phyloP scores from a whole-genome alignment of 2,888 invertebrate species.

The Caenorhabditis sp. region DNA sequence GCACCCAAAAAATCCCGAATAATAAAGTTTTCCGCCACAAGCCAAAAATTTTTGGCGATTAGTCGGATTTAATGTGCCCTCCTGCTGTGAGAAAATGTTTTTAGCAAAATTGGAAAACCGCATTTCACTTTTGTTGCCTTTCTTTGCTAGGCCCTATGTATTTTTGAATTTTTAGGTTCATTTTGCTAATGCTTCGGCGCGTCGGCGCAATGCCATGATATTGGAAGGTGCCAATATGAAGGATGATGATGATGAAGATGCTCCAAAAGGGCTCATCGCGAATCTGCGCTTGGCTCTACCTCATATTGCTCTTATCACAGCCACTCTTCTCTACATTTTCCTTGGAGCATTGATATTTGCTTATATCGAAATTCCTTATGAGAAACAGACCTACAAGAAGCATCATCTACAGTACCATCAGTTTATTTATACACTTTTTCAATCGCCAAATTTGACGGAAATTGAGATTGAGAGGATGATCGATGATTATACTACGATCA shows the following conservation, averaged over 20 bases:
- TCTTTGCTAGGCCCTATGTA: conserved; percentile 2
- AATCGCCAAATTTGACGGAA: conserved; percentile 14
- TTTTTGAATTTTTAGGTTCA: conserved; percentile 28
- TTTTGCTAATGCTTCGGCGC: conserved; percentile 29
- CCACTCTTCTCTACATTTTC: conserved; percentile 59
- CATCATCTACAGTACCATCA: conserved; percentile 26
- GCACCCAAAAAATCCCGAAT: too few relatives aligned
- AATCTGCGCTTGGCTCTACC: conserved; percentile 59
- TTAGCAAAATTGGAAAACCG: conserved; percentile 1
- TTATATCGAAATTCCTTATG: conserved; percentile 54
- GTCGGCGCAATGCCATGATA: conserved; percentile 44
- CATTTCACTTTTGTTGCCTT: neutral
- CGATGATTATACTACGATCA: conserved; percentile 59
- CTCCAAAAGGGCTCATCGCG: conserved; percentile 28
- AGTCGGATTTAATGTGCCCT: conserved; percentile 1
- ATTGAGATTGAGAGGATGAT: conserved; percentile 43
- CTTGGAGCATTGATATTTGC: conserved; percentile 56
- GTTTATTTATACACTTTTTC: conserved; percentile 22
- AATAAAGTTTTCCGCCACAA: neutral
- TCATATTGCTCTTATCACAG: conserved; percentile 60
- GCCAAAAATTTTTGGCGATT: too few relatives aligned
- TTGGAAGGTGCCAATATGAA: neutral
- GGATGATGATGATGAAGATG: conserved; percentile 16
- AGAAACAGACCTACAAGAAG: conserved; percentile 43
- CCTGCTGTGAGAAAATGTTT: neutral